phyloP scores from a whole-genome alignment of 2,113 vertebrate genomes.

The Pollachius pollachius region DNA sequence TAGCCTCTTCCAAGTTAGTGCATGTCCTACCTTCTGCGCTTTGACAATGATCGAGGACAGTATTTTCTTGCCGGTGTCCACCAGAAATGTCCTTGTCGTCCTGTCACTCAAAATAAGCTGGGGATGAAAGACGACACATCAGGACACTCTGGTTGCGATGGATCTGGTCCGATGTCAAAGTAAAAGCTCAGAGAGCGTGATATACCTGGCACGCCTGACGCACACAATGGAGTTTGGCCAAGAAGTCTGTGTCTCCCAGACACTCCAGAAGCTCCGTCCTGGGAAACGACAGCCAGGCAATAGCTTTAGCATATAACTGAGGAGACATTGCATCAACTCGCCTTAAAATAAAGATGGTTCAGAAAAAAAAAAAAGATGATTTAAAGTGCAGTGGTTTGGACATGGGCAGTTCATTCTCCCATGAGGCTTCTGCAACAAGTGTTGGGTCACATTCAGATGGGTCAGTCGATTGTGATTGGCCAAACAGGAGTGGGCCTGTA shows the following conservation, averaged over 20 bases:
- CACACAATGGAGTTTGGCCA: slow-evolving; percentile 94
- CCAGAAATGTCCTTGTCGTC: slow-evolving; percentile 85
- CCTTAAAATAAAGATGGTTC: no score
- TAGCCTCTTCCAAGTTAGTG: not conserved
- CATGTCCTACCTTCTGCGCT: slow-evolving; percentile 84
- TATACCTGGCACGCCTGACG: slow-evolving; percentile 92
- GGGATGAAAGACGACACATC: slow-evolving; percentile 27
- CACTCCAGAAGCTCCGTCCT: slow-evolving; percentile 96
- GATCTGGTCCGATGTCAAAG: not conserved
- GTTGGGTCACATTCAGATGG: no score
- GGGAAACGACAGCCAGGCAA: slow-evolving; percentile 1
- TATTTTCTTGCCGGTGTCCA: slow-evolving; percentile 89
- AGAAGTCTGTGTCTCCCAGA: slow-evolving; percentile 88
- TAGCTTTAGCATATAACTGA: no score
- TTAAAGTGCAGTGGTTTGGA: no score
- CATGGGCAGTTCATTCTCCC: no score
- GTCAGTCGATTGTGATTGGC: no score
- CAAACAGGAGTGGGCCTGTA: no score
- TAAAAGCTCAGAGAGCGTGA: not conserved
- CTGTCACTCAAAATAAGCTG: slow-evolving; percentile 89
- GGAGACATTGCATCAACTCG: no score
- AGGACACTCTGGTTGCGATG: not conserved
- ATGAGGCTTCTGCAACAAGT: no score
- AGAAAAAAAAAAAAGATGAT: no score
- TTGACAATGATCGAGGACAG: slow-evolving; percentile 88